Percentiles rank a stretch among this genome's conserved stretches.
phyloP scores from a whole-genome alignment of 1,140 invertebrate genomes.

The Diuraphis noxia region DNA sequence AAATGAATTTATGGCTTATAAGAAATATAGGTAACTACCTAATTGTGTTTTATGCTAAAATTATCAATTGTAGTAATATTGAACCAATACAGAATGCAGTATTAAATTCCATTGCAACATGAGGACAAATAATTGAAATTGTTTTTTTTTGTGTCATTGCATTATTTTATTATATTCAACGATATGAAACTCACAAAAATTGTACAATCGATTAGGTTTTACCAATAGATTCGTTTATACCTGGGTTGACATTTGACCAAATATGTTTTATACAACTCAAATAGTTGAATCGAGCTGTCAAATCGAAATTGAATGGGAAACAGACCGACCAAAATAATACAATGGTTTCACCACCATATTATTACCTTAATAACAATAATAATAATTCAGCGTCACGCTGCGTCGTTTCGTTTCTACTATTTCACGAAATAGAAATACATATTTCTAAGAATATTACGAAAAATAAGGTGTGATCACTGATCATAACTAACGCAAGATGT shows the following conservation, averaged over 20 bases:
- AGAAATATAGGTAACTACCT: no score
- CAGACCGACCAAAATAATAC: background rate
- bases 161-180: background rate
- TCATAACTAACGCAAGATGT: background rate
- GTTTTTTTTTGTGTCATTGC: background rate
- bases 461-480: background rate
- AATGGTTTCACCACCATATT: background rate
- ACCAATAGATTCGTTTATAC: background rate
- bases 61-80: background rate
- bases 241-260: background rate
- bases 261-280: background rate
- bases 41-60: background rate
- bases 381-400: background rate
- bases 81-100: background rate
- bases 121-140: background rate
- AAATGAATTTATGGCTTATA: background rate
- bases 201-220: slow-evolving; percentile 2
- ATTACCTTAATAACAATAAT: background rate
- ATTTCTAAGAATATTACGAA: background rate
- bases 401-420: background rate
- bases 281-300: background rate
- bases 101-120: background rate
- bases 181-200: background rate
- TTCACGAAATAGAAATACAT: background rate
- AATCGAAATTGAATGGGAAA: background rate